Evolutionary conservation across 2,113 vertebrate species (phyloP).

Genomic region (Galemys pyrenaicus): DNA sequence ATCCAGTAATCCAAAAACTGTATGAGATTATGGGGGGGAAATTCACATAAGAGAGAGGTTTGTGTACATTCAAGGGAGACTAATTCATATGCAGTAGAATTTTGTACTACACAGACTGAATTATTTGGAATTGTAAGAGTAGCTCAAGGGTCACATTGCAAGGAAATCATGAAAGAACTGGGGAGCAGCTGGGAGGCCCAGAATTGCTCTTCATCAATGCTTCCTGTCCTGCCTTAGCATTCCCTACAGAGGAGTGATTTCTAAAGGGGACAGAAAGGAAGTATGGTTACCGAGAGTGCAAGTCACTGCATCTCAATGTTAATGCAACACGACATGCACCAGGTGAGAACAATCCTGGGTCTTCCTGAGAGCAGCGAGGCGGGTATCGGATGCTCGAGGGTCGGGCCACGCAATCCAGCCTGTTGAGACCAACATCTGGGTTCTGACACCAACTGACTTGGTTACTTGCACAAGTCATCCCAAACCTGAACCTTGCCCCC

Average conservation of each 20-base stretch:
- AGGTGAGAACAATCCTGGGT: background rate
- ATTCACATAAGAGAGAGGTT: background rate
- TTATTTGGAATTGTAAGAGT: too few species aligned
- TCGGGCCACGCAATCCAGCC: background rate
- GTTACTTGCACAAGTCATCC: background rate
- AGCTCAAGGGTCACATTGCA: background rate
- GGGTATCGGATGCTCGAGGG: background rate
- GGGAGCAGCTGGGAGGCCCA: too few species aligned
- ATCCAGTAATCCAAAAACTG: background rate
- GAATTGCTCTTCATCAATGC: background rate
- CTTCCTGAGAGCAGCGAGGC: background rate
- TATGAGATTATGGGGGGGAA: background rate
- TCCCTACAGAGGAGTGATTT: background rate
- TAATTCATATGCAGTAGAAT: background rate
- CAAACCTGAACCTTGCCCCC: background rate
- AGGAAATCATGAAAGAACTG: background rate
- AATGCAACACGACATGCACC: background rate
- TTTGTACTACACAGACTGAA: background rate
- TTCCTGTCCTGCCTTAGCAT: background rate
- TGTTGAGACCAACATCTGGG: background rate
- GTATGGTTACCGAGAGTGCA: background rate
- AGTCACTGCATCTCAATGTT: background rate
- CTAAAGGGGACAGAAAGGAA: background rate
- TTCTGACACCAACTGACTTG: background rate
- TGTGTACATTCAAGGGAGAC: background rate